Evolutionary conservation across 2,888 invertebrate genomes (phyloP), one percentile per base, ranked within the genome.

Genomic region (Cephus rjabovi): DNA sequence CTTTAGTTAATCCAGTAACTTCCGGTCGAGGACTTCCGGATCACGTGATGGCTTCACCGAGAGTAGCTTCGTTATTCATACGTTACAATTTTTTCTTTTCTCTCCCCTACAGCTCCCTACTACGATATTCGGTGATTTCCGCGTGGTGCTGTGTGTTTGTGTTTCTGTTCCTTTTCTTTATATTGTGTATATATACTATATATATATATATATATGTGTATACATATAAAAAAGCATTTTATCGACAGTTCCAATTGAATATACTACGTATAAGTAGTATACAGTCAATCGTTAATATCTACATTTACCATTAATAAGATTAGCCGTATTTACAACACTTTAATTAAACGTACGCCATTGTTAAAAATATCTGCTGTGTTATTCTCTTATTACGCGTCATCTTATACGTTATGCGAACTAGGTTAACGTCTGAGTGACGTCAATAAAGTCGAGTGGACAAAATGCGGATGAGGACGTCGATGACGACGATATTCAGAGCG

Each of bases 221-320:
- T 87, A 88, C 86, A 88, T 89, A 88, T 87, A 89, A 88, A 89
- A 89, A 89, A 89, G 88, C 89, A 82, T 87, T 83, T 70, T 79
- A 88, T 88, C 88, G 87, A 88, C 86, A 89, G 85, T 87, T 87
- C 85, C 86, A 86, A 83, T 87, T 85, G 85, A 86, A 83, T 87
- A 83, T 74, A 37, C 71, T 75, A 68, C 75, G 34, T n/a, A 34
- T 73, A 56, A 30, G 68, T 23, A 75, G 34, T 77, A 30, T 30
- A 77, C 23, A 74, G n/a, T 73, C 73, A 40, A 74, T 40, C 34
- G 34, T 37, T 40, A 70, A 78, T 75, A 77, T 77, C 71, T 79
- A 78, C 75, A 75, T 77, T 86, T 87, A 88, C 85, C 83, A 86
- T 86, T 85, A 86, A 85, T 86, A 82, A 82, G 37, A 86, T 86